These are phyloP conservation scores for Onychostruthus taczanowskii DNA, from an alignment of 2,113 vertebrate genomes.

Conservation along the genomic window DNA sequence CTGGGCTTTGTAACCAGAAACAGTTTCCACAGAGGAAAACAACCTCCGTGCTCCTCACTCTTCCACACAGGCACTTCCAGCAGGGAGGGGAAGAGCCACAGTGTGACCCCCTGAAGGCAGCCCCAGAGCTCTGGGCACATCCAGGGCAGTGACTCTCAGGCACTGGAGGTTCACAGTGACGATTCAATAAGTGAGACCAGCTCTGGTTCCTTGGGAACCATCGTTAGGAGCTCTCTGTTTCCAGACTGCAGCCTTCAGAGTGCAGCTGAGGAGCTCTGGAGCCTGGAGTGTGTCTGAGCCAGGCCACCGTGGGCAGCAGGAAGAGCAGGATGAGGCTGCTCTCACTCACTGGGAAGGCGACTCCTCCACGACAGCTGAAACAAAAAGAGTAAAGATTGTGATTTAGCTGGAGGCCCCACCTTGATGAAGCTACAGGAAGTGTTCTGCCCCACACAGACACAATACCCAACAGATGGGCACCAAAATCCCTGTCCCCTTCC, in stretches of 20 bases:
- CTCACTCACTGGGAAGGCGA: conserved; percentile 46
- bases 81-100: background rate
- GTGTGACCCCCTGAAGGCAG: background rate
- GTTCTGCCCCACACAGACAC: background rate
- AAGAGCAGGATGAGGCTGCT: background rate
- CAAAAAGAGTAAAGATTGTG: background rate
- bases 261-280: background rate
- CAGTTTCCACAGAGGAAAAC: conserved; percentile 25
- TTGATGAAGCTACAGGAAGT: background rate
- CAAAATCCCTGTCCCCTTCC: background rate
- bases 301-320: background rate
- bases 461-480: background rate
- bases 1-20: conserved; percentile 47
- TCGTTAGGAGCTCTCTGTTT: background rate
- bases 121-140: rapidly evolving
- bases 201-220: conserved; percentile 3
- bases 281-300: background rate
- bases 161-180: background rate
- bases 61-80: background rate
- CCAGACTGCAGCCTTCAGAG: background rate
- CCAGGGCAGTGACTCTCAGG: background rate
- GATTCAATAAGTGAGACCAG: background rate
- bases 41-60: background rate
- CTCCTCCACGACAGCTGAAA: conserved; percentile 70
- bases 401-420: background rate